Evolutionary conservation across 2,888 invertebrate genomes (phyloP), one percentile per base, ranked within the genome.

Genomic region (Yponomeuta evonymella): DNA sequence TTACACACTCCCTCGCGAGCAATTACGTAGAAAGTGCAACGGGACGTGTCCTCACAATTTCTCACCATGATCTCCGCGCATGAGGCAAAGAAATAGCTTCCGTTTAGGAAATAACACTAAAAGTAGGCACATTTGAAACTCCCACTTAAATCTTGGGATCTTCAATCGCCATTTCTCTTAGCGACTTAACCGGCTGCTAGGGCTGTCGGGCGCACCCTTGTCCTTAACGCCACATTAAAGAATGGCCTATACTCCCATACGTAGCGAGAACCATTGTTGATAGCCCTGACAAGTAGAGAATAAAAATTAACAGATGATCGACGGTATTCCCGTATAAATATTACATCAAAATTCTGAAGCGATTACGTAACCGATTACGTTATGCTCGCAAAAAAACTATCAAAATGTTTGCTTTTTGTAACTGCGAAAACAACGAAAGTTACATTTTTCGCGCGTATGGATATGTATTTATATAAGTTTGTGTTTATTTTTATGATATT

Each of bases 71-170:
- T 89, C 85, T n/a, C 58, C 29, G 87, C 82, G 80, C 85, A 86
- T 82, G 86, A 84, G 84, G 83, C 86, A 87, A 89, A 90, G 87
- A 89, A 91, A 90, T 89, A 86, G 87, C 82, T 89, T 89, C 88
- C 90, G 89, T 87, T 89, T 87, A 88, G 88, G 89, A 89, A 88
- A 90, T 90, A 90, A 90, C 87, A 89, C 89, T 90, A 89, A 90
- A 89, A 90, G 90, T 90, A 90, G 88, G 90, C 90, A 85, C 89
- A 88, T 90, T 90, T 87, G 89, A 88, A 88, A 90, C 86, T 90
- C 89, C 87, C 89, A 87, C 88, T 89, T 90, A 90, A 90, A 90
- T 90, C 90, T 90, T 88, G 85, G 86, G 88, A 86, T 89, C 84
- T 84, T 85, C 89, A 85, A 90, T 90, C 83, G 90, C 88, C 84